Base-by-base conservation (phyloP, 2,888 invertebrate genomes). In the Pammene aurita region DNA sequence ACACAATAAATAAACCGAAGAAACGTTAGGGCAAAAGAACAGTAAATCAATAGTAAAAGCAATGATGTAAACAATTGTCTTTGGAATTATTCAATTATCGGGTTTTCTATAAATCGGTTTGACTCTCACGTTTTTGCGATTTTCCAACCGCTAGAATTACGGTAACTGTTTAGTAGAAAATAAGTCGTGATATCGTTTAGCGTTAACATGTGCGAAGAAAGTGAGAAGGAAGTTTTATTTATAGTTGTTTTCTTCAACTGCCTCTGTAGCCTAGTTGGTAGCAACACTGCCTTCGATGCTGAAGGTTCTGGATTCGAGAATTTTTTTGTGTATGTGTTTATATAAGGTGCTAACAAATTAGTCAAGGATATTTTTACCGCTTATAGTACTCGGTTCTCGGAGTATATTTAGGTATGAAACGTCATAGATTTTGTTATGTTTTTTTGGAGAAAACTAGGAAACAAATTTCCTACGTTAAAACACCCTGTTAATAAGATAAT, bases 81-180 rank as follows among this genome's bases (percentile, higher is more conserved):
- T 7, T 48, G 46, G 58, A 54, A 69, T 65, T 60, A 69, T 65
- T 60, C 54, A 69, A 60, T 69, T 69, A 69, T 69, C 60, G 64
- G 54, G 65, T 69, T 69, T 69, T 69, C 69, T 69, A 65, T 60
- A 69, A 69, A 69, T 65, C 64, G 69, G 9, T 46, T 10, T 11
- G 50, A 42, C 26, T 69, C 69, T 69, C 69, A 69, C 69, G 69
- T 65, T 69, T 69, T 69, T 69, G 65, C 69, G 14, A 65, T 65
- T 65, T 60, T 69, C 64, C 64, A 60, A 69, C 69, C 69, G 69
- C 69, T 54, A 64, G 64, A 50, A 57, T 54, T 64, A 63, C 68
- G 52, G 38, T 69, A 69, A 69, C 64, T 46, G 60, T 46, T 58
- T 55, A 64, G 57, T 56, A 52, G 57, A 57, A 57, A 68, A 69